Evolutionary conservation across 2,888 invertebrate species (phyloP).

Genomic region (Apodemia duryi): DNA sequence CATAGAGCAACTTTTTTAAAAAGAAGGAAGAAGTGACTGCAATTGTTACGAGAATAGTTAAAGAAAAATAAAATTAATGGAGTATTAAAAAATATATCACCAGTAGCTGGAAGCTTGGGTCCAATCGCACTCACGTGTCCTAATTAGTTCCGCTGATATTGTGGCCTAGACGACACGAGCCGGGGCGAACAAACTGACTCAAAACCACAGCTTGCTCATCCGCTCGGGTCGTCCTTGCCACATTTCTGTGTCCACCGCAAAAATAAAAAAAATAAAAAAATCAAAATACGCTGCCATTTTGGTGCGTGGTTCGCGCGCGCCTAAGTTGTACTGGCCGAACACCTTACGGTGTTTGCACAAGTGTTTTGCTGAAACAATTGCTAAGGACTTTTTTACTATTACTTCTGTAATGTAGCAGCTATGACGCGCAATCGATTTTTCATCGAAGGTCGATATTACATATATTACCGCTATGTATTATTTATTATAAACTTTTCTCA

Average conservation of each 20-base stretch:
- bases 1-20: not conserved
- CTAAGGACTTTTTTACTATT: slow-evolving; percentile 74
- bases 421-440: slow-evolving; percentile 31
- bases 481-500: too few species aligned
- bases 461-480: not conserved
- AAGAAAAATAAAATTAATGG: not conserved
- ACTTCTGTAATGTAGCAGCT: slow-evolving; percentile 59
- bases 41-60: too few species aligned
- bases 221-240: slow-evolving; percentile 69
- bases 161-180: slow-evolving; percentile 73
- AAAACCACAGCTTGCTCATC: slow-evolving; percentile 72
- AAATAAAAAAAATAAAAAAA: slow-evolving; percentile 20
- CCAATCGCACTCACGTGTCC: slow-evolving; percentile 44
- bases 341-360: slow-evolving; percentile 67
- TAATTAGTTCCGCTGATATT: slow-evolving; percentile 24
- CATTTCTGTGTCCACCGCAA: slow-evolving; percentile 22
- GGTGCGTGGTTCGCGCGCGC: slow-evolving; percentile 40
- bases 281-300: slow-evolving; percentile 19
- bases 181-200: slow-evolving; percentile 79
- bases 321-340: slow-evolving; percentile 47
- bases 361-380: slow-evolving; percentile 75
- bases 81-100: slow-evolving; percentile 19
- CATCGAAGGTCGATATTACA: slow-evolving; percentile 22
- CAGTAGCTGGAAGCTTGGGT: slow-evolving; percentile 21
- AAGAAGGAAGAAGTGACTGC: not conserved